Base-by-base conservation (phyloP, 2,888 invertebrate genomes). In the Chalcosyrphus nemorum region DNA sequence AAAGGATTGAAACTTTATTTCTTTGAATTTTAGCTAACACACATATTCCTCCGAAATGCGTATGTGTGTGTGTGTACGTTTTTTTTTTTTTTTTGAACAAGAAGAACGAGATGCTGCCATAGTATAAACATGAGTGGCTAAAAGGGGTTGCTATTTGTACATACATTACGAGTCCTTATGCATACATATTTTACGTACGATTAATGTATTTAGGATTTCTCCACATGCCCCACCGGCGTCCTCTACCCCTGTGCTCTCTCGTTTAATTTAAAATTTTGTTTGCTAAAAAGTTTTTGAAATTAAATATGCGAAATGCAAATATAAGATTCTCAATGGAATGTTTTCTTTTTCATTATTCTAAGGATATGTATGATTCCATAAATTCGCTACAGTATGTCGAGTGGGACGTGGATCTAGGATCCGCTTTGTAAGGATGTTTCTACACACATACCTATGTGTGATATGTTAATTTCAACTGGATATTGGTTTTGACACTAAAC, bases 221-320 rank as follows among this genome's bases (percentile, higher is more conserved):
- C 59, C 45, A 65, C 24, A 57, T 13, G 11, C 41, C 21, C 32
- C 17, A 19, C 6, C 15, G 17, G 32, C 41, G 9, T 3, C 4
- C 7, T 15, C 13, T 4, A 11, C 4, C 35, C 21, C 6, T 52
- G 57, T 72, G 56, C 45, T 65, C 47, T 15, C 32, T 66, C 78
- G 72, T 82, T 82, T 82, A 78, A 82, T 78, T 82, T 82, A 82
- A 82, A 78, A 82, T 82, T 82, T 82, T 82, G 82, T 82, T 82
- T 82, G 82, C 82, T 82, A 78, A 78, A 82, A 82, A 82, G 78
- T 82, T 82, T 82, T 82, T 72, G 66, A 82, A 78, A 82, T 82
- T 82, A 82, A 82, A 82, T 78, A 82, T 82, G 82, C 82, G 82
- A 82, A 82, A 82, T 82, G 82, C 82, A 82, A 82, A 82, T 82